Conservation (phyloP, 2,113 vertebrate genomes). For the Drymodes brunneopygia region DNA sequence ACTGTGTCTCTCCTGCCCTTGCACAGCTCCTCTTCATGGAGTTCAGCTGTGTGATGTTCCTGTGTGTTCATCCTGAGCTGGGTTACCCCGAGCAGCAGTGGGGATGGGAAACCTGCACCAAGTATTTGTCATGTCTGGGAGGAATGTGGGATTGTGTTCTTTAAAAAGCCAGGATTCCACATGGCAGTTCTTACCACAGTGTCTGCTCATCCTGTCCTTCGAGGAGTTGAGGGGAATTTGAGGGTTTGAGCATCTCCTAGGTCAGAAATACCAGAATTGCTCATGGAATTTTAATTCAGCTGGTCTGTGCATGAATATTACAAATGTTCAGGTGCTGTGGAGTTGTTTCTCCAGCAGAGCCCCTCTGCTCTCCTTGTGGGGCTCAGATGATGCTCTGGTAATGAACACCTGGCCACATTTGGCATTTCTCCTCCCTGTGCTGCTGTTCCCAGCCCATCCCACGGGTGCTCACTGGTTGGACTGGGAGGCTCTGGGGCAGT, state of each 20-base stretch:
- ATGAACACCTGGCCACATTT: fast-evolving
- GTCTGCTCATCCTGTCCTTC: not conserved
- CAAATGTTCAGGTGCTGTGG: not conserved
- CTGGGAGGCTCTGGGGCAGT: not conserved
- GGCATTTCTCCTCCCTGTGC: not conserved
- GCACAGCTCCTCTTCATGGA: not conserved
- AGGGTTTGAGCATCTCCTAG: not conserved
- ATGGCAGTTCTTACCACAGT: fast-evolving
- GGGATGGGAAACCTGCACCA: not conserved
- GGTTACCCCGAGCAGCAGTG: not conserved
- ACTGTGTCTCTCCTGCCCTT: not conserved
- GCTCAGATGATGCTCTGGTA: not conserved
- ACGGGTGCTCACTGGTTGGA: fast-evolving
- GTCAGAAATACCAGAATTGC: not conserved
- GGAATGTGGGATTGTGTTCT: not conserved
- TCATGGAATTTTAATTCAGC: not conserved
- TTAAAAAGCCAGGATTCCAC: not conserved
- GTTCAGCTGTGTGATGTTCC: fast-evolving
- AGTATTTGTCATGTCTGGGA: not conserved
- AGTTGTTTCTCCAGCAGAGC: not conserved
- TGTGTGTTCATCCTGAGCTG: not conserved
- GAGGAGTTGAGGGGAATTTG: not conserved
- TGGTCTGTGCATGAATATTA: not conserved
- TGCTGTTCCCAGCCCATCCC: not conserved
- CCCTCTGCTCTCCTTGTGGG: not conserved